These are phyloP conservation scores for Avahi laniger DNA, from an alignment of 2,797 vertebrate species.

Conservation along the genomic window DNA sequence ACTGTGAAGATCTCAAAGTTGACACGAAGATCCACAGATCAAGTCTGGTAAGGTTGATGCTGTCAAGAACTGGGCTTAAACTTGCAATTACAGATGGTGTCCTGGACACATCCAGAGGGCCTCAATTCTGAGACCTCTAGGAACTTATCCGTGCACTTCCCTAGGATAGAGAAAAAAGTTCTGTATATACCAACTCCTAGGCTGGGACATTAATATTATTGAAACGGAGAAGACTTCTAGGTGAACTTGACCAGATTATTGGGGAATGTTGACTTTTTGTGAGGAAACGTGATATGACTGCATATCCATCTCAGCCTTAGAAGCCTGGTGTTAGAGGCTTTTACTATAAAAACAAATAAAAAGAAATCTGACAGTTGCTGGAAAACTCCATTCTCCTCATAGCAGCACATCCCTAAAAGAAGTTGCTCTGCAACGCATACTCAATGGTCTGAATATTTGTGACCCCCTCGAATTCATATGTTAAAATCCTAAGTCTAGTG, in stretches of 20 bases:
- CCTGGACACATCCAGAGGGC: background rate
- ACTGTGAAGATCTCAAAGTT: background rate
- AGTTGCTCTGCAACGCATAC: background rate
- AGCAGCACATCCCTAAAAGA: background rate
- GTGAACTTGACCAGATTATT: background rate
- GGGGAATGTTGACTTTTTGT: background rate
- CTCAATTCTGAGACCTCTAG: background rate
- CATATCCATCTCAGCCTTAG: background rate
- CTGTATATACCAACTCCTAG: background rate
- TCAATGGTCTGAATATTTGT: background rate
- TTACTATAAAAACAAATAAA: background rate
- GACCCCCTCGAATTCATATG: background rate
- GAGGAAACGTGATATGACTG: background rate
- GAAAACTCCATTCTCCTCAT: background rate
- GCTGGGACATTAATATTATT: background rate
- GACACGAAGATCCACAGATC: background rate
- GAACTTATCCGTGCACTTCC: background rate
- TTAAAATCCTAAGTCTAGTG: background rate
- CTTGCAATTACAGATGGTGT: background rate
- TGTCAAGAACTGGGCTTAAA: background rate
- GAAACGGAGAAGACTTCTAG: background rate
- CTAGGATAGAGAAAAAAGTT: background rate
- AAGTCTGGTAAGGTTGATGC: background rate
- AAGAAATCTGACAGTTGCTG: background rate
- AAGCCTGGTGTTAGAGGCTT: background rate